Evolutionary conservation across 2,797 vertebrate genomes (phyloP).

Genomic region (Onychomys torridus): DNA sequence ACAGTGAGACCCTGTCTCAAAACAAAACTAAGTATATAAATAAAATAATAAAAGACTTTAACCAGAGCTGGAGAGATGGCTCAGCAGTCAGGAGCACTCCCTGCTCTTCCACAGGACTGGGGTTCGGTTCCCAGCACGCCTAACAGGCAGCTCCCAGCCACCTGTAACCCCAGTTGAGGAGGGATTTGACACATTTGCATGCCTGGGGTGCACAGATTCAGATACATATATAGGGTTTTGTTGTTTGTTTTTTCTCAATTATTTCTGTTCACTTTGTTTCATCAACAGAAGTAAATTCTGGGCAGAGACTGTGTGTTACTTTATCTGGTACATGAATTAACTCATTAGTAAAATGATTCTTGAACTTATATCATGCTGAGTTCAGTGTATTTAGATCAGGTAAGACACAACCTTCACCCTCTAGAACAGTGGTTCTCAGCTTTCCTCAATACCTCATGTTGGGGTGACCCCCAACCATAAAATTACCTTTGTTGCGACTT

Average conservation of each 20-base stretch:
- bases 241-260: not conserved
- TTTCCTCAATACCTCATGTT: not conserved
- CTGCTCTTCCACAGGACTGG: not conserved
- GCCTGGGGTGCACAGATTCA: not conserved
- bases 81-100: not conserved
- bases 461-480: not conserved
- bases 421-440: not conserved
- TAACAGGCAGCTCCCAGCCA: not conserved
- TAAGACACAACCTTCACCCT: not conserved
- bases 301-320: not conserved
- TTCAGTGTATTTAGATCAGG: not conserved
- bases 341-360: not conserved
- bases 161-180: not conserved
- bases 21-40: not conserved
- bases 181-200: not conserved
- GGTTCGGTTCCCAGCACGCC: not conserved
- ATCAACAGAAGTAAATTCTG: not conserved
- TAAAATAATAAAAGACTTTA: not conserved
- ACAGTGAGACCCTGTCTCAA: not conserved
- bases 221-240: not conserved
- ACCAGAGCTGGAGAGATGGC: not conserved
- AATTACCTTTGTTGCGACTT: not conserved
- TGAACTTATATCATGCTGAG: not conserved
- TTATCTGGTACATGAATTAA: not conserved
- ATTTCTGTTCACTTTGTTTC: not conserved